A percentile compares a stretch with the other conserved stretches of the same genome.
These are phyloP conservation scores for Nixonia krombeini DNA, from an alignment of 1,140 invertebrate genomes.

Conservation along the genomic window DNA sequence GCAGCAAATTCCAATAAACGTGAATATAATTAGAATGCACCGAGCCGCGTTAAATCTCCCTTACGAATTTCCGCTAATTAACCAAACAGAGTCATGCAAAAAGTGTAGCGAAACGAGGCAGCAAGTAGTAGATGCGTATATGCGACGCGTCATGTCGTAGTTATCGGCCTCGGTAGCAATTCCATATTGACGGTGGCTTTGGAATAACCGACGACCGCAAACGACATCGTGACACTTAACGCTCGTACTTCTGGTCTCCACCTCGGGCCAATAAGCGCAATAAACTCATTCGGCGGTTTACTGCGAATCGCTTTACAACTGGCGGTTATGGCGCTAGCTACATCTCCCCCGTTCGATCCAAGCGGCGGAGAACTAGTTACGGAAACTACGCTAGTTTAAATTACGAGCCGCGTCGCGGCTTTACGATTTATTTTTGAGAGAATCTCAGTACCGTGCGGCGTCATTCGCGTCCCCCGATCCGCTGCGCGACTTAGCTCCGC, in stretches of 20 bases:
- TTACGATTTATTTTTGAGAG: conserved; percentile 66
- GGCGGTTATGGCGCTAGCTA: conserved; percentile 52
- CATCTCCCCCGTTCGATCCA: conserved; percentile 26
- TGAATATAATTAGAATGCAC: too few species aligned
- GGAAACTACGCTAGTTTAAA: conserved; percentile 70
- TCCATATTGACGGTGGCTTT: conserved; percentile 59
- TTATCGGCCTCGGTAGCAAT: conserved; percentile 13
- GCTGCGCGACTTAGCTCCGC: conserved; percentile 6
- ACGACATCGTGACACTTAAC: conserved; percentile 51
- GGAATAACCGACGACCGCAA: conserved; percentile 40
- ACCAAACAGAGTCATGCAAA: too few species aligned
- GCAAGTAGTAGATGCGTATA: conserved; percentile 15
- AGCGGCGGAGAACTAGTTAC: conserved; percentile 63
- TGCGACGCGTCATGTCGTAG: conserved; percentile 8
- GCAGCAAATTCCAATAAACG: too few species aligned
- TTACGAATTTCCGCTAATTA: too few species aligned
- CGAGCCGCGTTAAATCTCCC: too few species aligned
- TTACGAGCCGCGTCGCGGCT: conserved; percentile 61
- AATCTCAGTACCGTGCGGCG: not conserved
- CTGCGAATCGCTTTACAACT: conserved; percentile 71
- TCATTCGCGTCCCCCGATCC: conserved; percentile 5
- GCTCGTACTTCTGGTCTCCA: conserved; percentile 58
- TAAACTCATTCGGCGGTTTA: conserved; percentile 71
- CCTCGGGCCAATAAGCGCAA: conserved; percentile 68
- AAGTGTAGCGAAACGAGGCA: too few species aligned